phyloP scores from a whole-genome alignment of 2,113 vertebrate species.

The Protomyctophum bolini region DNA sequence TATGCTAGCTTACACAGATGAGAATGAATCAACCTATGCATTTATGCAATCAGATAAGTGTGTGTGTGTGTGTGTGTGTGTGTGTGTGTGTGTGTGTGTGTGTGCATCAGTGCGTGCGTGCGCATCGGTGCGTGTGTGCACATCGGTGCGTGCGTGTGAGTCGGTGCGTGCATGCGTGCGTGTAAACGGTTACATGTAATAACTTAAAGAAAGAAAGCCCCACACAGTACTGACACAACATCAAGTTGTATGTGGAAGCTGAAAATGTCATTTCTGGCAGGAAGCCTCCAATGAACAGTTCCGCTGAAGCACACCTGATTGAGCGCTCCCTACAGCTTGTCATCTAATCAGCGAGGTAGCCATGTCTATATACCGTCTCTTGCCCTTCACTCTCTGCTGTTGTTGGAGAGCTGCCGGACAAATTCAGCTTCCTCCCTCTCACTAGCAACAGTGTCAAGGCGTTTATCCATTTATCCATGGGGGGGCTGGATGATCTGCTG shows the following conservation, averaged over 20 bases:
- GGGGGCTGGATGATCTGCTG: constrained; percentile 18
- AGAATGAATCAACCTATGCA: too few species aligned
- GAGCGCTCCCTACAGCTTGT: constrained; percentile 67
- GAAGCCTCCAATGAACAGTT: constrained; percentile 68
- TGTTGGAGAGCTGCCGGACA: constrained; percentile 65
- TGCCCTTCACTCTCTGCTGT: constrained; percentile 64
- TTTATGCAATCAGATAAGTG: too few species aligned
- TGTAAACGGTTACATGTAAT: too few species aligned
- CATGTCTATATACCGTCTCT: constrained; percentile 60
- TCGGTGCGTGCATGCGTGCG: too few species aligned
- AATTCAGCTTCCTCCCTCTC: constrained; percentile 49
- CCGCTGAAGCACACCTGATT: constrained; percentile 59
- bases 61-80: too few species aligned
- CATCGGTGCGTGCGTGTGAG: too few species aligned
- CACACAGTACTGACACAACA: background rate
- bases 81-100: too few species aligned
- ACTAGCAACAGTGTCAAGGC: constrained; percentile 45
- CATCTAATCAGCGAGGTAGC: constrained; percentile 66
- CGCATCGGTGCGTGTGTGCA: too few species aligned
- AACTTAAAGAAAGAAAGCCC: background rate
- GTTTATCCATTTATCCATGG: constrained; percentile 15
- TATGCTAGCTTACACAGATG: too few species aligned
- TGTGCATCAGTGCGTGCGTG: too few species aligned
- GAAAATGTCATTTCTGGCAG: constrained; percentile 61
- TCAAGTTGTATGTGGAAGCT: constrained; percentile 31